Evolutionary conservation across 37 sponge, comb jelly and placozoan species (phyloP), one percentile per base, ranked within the genome.

Genomic region (Geodia barretti): DNA sequence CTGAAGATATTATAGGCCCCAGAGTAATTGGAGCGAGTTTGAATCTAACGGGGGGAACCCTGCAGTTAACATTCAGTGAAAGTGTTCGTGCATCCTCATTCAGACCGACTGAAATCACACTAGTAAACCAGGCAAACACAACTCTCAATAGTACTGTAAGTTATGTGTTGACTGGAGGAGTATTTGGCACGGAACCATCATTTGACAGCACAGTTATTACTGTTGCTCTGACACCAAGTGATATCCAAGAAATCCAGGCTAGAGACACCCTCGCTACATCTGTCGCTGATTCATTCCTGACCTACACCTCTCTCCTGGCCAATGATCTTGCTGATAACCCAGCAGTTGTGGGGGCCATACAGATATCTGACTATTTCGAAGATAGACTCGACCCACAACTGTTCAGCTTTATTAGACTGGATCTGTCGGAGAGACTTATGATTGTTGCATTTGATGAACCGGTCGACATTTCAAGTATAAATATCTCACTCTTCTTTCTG

Each of bases 21-120:
- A 5, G 38, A 29, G 36, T 95, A 5, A 35, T 84, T 3, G 83
- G 71, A n/a, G 86, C 83, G 30, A 29, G 32, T 25, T 31, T 95
- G 0, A 70, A 95, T 68, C 54, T 95, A 66, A 82, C 91, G 2
- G 29, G 35, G 19, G 95, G 81, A 19, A 35, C 62, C 8, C 47
- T 95, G 1, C 24, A 38, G 5, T 76, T 95, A 36, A 79, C 83
- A 20, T 95, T 95, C 77, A 90, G 86, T 74, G 92, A 95, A 62
- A 80, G 88, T 2, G 82, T 95, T 4, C 47, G 66, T 26, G 76
- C 77, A 33, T n/a, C 72, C 1, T 70, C 86, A 19, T 87, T 96
- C 67, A 84, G 70, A 37, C 89, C 91, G 2, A 28, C 36, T 28
- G 84, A 77, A 28, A 32, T 96, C 1, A 93, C 91, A 20, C 21